These are phyloP conservation scores for Eupithecia pulchellata DNA, from an alignment of 2,888 invertebrate genomes.

Conservation along the genomic window DNA sequence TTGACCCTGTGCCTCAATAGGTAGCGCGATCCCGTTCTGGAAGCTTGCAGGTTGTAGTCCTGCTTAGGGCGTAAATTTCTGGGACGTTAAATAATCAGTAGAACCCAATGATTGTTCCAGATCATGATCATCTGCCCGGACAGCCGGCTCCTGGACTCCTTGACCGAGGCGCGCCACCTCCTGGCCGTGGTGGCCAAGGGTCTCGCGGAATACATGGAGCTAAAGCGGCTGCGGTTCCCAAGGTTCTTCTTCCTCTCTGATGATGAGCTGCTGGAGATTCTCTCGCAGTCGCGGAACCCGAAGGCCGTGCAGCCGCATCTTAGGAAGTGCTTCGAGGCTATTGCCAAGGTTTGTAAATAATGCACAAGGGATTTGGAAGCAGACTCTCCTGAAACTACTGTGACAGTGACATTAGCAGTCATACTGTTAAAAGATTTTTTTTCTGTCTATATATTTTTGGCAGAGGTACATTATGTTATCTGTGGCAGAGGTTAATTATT, in stretches of 20 bases:
- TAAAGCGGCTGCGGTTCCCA: constrained; percentile 90
- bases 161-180: constrained; percentile 88
- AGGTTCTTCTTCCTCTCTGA: constrained; percentile 93
- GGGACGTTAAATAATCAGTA: too few species aligned
- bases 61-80: too few species aligned
- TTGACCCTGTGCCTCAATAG: too few species aligned
- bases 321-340: constrained; percentile 93
- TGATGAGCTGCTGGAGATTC: constrained; percentile 92
- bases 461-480: too few species aligned
- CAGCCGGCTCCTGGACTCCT: constrained; percentile 87
- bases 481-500: too few species aligned
- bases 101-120: constrained; percentile 61
- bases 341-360: constrained; percentile 83
- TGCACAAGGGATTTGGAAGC: too few species aligned
- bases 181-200: constrained; percentile 91
- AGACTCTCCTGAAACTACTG: too few species aligned
- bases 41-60: too few species aligned
- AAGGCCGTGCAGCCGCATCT: constrained; percentile 92
- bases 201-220: constrained; percentile 91
- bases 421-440: too few species aligned
- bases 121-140: constrained; percentile 88
- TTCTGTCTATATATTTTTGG: too few species aligned
- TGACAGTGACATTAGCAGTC: too few species aligned
- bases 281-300: constrained; percentile 92
- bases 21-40: too few species aligned